These are phyloP conservation scores for Drosophila tani DNA, from an alignment of 1,140 invertebrate species.

Conservation along the genomic window DNA sequence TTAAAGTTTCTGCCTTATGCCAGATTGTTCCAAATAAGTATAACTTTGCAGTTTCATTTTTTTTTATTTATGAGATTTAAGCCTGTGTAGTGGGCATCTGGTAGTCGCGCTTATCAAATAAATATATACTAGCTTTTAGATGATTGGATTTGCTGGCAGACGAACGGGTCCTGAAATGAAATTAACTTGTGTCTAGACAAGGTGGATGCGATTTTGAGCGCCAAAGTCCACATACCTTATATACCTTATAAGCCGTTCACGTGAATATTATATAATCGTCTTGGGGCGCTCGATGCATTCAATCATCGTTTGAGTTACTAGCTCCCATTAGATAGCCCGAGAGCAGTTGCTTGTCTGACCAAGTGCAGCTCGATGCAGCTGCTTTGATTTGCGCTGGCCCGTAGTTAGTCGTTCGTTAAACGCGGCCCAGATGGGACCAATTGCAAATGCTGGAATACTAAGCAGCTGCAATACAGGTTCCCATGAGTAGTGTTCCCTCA, in stretches of 20 bases:
- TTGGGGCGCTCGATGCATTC: slow-evolving; percentile 34
- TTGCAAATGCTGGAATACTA: slow-evolving; percentile 24
- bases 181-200: slow-evolving; percentile 70
- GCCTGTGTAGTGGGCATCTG: neutral
- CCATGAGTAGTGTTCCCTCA: slow-evolving; percentile 6
- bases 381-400: slow-evolving; percentile 23
- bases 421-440: slow-evolving; percentile 54
- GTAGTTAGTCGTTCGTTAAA: slow-evolving; percentile 56
- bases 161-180: slow-evolving; percentile 63
- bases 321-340: slow-evolving; percentile 22
- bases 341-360: slow-evolving; percentile 4
- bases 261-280: slow-evolving; percentile 24
- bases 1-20: too few species aligned
- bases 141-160: slow-evolving; percentile 78
- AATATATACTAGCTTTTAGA: slow-evolving; percentile 10
- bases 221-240: neutral
- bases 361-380: slow-evolving; percentile 36
- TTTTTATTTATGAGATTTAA: neutral
- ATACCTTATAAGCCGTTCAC: neutral
- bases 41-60: neutral
- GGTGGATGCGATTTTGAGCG: slow-evolving; percentile 1
- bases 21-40: too few species aligned
- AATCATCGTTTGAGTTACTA: slow-evolving; percentile 33
- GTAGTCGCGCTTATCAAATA: slow-evolving; percentile 5
- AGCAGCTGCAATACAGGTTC: slow-evolving; percentile 18